Evolutionary conservation across 2,888 invertebrate genomes (phyloP), one percentile per base, ranked within the genome.

Genomic region (Latheticus oryzae): DNA sequence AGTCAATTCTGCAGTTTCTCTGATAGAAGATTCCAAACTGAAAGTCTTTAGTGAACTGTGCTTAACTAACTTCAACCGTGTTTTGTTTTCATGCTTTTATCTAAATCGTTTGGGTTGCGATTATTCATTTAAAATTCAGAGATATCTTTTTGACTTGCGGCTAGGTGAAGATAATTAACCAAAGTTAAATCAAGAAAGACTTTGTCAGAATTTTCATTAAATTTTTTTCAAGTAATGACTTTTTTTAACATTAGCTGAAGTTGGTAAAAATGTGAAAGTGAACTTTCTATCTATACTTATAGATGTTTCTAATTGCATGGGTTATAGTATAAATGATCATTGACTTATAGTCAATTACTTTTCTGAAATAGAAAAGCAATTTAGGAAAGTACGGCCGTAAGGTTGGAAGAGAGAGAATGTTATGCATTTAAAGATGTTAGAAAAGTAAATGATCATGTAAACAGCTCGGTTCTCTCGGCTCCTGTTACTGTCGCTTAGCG

Each of bases 371-470:
- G 67, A 64, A 67, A 71, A 66, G 69, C 71, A 73, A 74, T 73
- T 72, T 70, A 65, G 70, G 58, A 69, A 72, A 72, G 73, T 67
- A 65, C 66, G 65, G 64, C 65, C 65, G 68, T 69, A 69, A 73
- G 70, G 66, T 68, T 63, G 63, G 63, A 66, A 63, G 21, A 37
- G 66, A 66, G 70, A 63, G 69, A 73, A 73, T 73, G 74, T 75
- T 74, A 76, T 76, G 76, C 76, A 76, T 76, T 76, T 76, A 76
- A 76, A 76, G 73, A 50, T 50, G 50, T 50, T 37, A 50, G 38
- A 50, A 74, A 73, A 69, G 69, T 74, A 76, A 74, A 75, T 74
- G 74, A 73, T 75, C 73, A 69, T 74, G 75, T 75, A 75, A 74
- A 76, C 73, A 73, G 72, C 64, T 66, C 67, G 70, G 70, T 69